Conservation (phyloP, 2,113 vertebrate species). For the Scortum barcoo region DNA sequence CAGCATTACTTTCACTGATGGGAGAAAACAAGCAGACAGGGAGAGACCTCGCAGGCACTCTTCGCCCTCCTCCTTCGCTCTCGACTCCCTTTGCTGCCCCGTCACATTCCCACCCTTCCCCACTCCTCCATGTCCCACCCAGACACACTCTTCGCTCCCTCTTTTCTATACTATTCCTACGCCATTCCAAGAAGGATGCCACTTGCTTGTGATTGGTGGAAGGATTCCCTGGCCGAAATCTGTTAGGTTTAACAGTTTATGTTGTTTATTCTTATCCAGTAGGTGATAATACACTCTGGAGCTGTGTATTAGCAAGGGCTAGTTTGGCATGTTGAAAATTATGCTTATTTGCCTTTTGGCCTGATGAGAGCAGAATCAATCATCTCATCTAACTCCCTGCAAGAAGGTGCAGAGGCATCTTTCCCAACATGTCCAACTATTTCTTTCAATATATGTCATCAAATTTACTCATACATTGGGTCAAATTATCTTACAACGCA, state of each 20-base stretch:
- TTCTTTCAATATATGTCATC: neutral
- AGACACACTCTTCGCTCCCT: slow-evolving; percentile 24
- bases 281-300: neutral
- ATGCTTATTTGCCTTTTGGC: neutral
- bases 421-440: neutral
- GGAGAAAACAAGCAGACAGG: slow-evolving; percentile 3
- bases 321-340: neutral
- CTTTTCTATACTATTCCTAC: neutral
- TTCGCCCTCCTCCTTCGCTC: slow-evolving; percentile 18
- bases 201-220: slow-evolving; percentile 41
- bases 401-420: neutral
- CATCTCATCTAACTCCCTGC: neutral
- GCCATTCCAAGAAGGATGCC: neutral
- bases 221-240: slow-evolving; percentile 1
- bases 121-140: slow-evolving; percentile 52
- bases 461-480: neutral
- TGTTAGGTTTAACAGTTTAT: slow-evolving; percentile 21
- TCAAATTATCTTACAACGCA: neutral
- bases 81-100: slow-evolving; percentile 18
- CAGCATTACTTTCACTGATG: slow-evolving; percentile 61
- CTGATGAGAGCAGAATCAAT: neutral
- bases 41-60: slow-evolving; percentile 29
- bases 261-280: neutral
- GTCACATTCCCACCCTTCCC: slow-evolving; percentile 51
- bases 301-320: neutral